Conservation (phyloP, 2,888 invertebrate species). For the Tryphoninae sp. region DNA sequence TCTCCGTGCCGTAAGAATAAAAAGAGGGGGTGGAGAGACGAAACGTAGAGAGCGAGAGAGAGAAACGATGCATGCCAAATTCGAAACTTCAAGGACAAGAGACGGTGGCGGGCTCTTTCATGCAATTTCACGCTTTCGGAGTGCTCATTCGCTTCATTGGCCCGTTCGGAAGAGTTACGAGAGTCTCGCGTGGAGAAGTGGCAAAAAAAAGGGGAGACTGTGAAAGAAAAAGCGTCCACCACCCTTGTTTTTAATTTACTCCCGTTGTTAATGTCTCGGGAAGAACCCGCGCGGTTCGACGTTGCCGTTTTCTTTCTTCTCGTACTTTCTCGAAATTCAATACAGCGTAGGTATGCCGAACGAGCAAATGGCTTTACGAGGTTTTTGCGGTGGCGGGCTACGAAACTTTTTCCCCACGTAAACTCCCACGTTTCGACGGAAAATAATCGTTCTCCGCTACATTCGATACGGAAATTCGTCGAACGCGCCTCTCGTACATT, state of each 20-base stretch:
- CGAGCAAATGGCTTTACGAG: slow-evolving; percentile 48
- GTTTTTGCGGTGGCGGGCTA: slow-evolving; percentile 25
- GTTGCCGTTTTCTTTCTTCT: slow-evolving; percentile 44
- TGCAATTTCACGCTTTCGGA: slow-evolving; percentile 67
- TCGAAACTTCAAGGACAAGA: slow-evolving; percentile 63
- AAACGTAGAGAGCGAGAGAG: slow-evolving; percentile 23
- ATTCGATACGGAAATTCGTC: background rate
- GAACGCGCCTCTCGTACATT: background rate
- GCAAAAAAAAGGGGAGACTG: slow-evolving; percentile 3
- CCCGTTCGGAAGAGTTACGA: slow-evolving; percentile 63
- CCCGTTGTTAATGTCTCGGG: slow-evolving; percentile 56
- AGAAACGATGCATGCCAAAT: slow-evolving; percentile 50
- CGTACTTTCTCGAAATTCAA: slow-evolving; percentile 45
- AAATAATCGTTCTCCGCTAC: slow-evolving; percentile 28
- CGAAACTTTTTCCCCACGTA: slow-evolving; percentile 35
- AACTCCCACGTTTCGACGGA: background rate
- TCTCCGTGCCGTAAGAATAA: slow-evolving; percentile 16
- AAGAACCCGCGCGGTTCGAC: slow-evolving; percentile 48
- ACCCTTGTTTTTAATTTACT: slow-evolving; percentile 65
- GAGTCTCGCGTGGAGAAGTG: slow-evolving; percentile 33
- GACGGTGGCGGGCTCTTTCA: slow-evolving; percentile 47
- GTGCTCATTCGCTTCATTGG: slow-evolving; percentile 66
- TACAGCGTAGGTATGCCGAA: slow-evolving; percentile 20
- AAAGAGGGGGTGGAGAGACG: slow-evolving; percentile 23
- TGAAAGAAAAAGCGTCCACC: slow-evolving; percentile 30